These are phyloP conservation scores for Odontothrips loti DNA, from an alignment of 2,888 invertebrate species.

Conservation along the genomic window DNA sequence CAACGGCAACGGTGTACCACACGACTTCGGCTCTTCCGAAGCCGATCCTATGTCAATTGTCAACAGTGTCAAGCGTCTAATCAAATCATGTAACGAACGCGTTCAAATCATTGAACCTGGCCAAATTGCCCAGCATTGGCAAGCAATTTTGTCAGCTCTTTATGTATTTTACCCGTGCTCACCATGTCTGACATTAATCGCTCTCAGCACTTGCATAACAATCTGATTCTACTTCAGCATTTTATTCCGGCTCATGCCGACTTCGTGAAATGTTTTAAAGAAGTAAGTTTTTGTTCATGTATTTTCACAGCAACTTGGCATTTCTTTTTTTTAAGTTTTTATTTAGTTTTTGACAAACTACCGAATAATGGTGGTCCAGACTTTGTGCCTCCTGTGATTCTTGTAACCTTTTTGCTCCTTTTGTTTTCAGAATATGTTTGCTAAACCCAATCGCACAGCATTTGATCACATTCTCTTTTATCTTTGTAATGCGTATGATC, in stretches of 20 bases:
- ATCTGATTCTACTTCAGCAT: not conserved
- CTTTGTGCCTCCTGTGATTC: not conserved
- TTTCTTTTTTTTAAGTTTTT: not conserved
- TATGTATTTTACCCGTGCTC: not conserved
- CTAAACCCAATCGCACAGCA: not conserved
- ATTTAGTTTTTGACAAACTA: not conserved
- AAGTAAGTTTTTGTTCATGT: not conserved
- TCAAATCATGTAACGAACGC: too few species aligned
- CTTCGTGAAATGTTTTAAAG: not conserved
- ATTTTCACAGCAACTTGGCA: not conserved
- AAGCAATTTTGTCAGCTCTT: too few species aligned
- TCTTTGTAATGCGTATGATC: not conserved
- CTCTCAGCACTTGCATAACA: not conserved
- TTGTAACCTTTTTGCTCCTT: not conserved
- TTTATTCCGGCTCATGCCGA: not conserved
- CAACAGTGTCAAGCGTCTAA: too few species aligned
- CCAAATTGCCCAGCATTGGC: too few species aligned
- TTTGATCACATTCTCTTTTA: not conserved
- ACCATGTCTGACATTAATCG: not conserved
- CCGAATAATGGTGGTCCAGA: not conserved
- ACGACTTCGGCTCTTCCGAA: too few species aligned
- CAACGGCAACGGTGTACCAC: too few species aligned
- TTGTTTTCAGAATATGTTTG: not conserved
- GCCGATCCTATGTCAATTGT: too few species aligned
- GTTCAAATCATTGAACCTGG: too few species aligned